Conservation (phyloP, 2,113 vertebrate species). For the Cheirogaleus medius region DNA sequence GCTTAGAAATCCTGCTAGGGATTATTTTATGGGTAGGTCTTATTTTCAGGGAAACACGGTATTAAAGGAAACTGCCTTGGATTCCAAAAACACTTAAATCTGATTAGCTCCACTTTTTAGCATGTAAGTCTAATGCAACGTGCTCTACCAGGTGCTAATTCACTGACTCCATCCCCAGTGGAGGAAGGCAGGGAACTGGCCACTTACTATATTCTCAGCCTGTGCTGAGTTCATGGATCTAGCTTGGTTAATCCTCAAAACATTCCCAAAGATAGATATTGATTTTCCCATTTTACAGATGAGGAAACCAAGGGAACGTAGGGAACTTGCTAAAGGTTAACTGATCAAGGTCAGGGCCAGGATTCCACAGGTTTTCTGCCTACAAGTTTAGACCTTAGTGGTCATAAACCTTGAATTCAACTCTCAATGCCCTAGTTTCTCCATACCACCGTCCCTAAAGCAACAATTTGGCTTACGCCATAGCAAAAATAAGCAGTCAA, state of each 20-base stretch:
- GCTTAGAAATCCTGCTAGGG: too few relatives aligned
- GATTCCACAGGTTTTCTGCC: neutral
- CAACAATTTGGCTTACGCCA: neutral
- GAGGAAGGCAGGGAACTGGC: neutral
- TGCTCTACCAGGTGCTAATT: neutral
- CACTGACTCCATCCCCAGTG: neutral
- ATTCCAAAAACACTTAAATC: neutral
- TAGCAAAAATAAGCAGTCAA: neutral
- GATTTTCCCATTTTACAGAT: neutral
- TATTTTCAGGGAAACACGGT: too few relatives aligned
- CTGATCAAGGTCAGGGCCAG: neutral
- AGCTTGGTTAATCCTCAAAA: neutral
- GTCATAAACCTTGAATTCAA: neutral
- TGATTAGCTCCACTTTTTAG: neutral
- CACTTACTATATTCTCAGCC: neutral
- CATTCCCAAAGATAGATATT: neutral
- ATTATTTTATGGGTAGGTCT: too few relatives aligned
- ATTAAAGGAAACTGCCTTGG: neutral
- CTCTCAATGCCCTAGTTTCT: too few relatives aligned
- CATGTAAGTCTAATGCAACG: neutral
- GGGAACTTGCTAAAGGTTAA: neutral
- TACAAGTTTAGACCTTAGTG: neutral
- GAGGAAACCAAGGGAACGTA: neutral
- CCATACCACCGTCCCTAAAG: fast-evolving
- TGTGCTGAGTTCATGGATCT: neutral